Percentiles rank a stretch among this genome's conserved stretches.
Conservation (phyloP, 2,888 invertebrate species). For the Apamea epomidion region DNA sequence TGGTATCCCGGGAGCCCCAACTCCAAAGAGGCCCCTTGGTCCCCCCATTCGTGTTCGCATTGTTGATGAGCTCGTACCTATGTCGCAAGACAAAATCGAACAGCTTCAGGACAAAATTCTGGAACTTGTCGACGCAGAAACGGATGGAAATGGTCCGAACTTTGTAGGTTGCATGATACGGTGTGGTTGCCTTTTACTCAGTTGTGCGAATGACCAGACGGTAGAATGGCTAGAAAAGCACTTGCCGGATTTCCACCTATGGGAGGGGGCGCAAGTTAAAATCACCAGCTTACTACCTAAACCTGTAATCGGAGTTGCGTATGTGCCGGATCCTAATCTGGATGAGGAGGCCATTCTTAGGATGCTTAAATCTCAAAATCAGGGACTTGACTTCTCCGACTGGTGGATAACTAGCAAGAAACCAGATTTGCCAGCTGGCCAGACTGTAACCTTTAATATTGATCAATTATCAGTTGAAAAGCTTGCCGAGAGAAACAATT, state of each 20-base stretch:
- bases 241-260: slow-evolving; percentile 24
- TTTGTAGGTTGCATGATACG: not conserved
- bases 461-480: slow-evolving; percentile 9
- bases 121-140: slow-evolving; percentile 42
- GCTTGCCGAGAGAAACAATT: slow-evolving; percentile 27
- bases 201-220: slow-evolving; percentile 35
- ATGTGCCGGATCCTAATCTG: slow-evolving; percentile 30
- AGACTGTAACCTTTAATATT: slow-evolving; percentile 36
- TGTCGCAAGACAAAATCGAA: slow-evolving; percentile 33
- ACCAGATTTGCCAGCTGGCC: slow-evolving; percentile 2
- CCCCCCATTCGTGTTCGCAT: slow-evolving; percentile 14
- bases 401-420: slow-evolving; percentile 27
- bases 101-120: slow-evolving; percentile 37
- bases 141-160: slow-evolving; percentile 28
- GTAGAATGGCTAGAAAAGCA: slow-evolving; percentile 40
- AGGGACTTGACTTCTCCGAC: slow-evolving; percentile 38
- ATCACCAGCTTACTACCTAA: slow-evolving; percentile 2
- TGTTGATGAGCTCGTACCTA: slow-evolving; percentile 8
- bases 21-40: not conserved
- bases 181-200: not conserved
- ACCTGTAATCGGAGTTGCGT: slow-evolving; percentile 27
- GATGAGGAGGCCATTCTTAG: slow-evolving; percentile 20
- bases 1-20: not conserved
- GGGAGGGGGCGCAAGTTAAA: slow-evolving; percentile 41
- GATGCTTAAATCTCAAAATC: slow-evolving; percentile 42